A percentile compares a stretch with the other conserved stretches of the same genome.
These are phyloP conservation scores for Jacana jacana DNA, from an alignment of 2,113 vertebrate species.

Conservation along the genomic window DNA sequence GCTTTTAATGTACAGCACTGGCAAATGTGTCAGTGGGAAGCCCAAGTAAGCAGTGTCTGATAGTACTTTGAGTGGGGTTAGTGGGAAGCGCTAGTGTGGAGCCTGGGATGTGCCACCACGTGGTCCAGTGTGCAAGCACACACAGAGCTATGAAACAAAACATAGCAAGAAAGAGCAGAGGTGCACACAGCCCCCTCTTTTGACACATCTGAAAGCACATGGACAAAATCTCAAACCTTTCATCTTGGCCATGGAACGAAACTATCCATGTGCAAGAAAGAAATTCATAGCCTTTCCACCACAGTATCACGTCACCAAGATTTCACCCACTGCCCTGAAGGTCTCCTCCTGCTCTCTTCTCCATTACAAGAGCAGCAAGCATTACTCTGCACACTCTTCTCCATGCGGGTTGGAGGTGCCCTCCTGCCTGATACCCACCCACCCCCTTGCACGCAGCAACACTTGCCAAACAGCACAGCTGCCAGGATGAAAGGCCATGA, in stretches of 20 bases:
- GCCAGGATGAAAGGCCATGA: neutral
- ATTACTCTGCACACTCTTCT: neutral
- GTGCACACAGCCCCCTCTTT: neutral
- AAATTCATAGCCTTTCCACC: neutral
- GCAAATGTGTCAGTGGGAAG: neutral
- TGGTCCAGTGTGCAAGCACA: neutral
- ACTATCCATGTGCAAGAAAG: neutral
- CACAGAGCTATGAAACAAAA: neutral
- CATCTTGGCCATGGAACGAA: neutral
- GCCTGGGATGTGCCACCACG: neutral
- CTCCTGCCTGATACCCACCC: neutral
- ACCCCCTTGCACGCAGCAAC: neutral
- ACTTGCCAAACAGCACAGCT: neutral
- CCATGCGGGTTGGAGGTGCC: neutral
- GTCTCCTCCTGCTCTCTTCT: neutral
- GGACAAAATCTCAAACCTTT: neutral
- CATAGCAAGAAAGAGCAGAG: neutral
- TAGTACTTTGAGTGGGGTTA: neutral
- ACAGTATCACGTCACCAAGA: neutral
- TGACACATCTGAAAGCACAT: neutral
- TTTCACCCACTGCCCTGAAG: neutral
- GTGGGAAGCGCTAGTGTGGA: neutral
- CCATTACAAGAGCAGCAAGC: neutral
- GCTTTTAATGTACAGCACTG: neutral
- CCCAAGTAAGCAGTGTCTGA: neutral